These are phyloP conservation scores for Sturmia bella DNA, from an alignment of 2,888 invertebrate species.

Conservation along the genomic window DNA sequence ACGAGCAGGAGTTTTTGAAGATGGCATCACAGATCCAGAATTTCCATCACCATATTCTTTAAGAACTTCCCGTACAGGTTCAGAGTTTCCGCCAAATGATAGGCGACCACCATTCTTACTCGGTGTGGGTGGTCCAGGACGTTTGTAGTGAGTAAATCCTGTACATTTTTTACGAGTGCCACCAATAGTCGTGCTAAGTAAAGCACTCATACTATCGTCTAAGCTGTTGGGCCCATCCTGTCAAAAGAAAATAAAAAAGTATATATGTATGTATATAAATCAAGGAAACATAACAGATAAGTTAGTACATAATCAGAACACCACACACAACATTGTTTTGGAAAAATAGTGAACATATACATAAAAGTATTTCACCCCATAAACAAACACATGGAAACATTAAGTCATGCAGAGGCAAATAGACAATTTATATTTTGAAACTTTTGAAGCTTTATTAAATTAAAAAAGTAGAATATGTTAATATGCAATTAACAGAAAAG, in stretches of 20 bases:
- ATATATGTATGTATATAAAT: neutral
- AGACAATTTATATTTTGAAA: neutral
- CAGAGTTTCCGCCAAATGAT: slow-evolving; percentile 83
- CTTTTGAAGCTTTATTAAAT: slow-evolving; percentile 8
- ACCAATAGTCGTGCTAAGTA: slow-evolving; percentile 78
- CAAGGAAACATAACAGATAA: neutral
- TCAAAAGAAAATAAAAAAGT: slow-evolving; percentile 4
- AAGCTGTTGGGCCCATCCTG: slow-evolving; percentile 77
- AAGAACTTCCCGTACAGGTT: slow-evolving; percentile 83
- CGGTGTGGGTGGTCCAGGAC: slow-evolving; percentile 93
- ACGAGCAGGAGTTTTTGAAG: slow-evolving; percentile 86
- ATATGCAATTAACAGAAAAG: too few relatives aligned
- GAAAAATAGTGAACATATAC: neutral
- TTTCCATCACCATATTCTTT: slow-evolving; percentile 82
- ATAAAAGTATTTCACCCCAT: neutral
- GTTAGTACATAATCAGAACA: slow-evolving; percentile 32
- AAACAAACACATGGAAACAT: neutral
- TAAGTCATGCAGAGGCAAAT: slow-evolving; percentile 22
- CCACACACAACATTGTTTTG: neutral
- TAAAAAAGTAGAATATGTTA: too few relatives aligned
- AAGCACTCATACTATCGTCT: slow-evolving; percentile 80
- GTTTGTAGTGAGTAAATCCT: slow-evolving; percentile 89
- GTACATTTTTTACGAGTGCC: slow-evolving; percentile 83
- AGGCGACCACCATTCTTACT: slow-evolving; percentile 90
- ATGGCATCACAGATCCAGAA: slow-evolving; percentile 81